These are phyloP conservation scores for Orestias chungarensis DNA, from an alignment of 2,797 vertebrate species.

Conservation along the genomic window DNA sequence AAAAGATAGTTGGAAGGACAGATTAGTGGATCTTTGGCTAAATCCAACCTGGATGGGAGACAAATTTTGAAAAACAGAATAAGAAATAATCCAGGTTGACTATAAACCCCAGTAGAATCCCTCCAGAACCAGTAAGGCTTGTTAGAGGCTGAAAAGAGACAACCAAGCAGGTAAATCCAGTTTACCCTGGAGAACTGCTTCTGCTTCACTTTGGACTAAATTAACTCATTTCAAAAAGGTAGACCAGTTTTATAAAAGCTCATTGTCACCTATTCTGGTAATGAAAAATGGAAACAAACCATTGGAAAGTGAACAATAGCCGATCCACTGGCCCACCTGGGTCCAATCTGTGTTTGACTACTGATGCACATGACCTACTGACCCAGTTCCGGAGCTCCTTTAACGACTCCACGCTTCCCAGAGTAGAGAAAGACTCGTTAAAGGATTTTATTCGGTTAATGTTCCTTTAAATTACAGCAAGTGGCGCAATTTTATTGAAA, in stretches of 20 bases:
- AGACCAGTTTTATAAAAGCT: conserved; percentile 15
- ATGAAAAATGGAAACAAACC: conserved; percentile 23
- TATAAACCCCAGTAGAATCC: too few species aligned
- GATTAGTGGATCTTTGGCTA: too few species aligned
- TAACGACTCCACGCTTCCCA: conserved; percentile 14
- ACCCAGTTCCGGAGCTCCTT: conserved; percentile 25
- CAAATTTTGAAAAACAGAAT: too few species aligned
- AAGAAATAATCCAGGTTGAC: too few species aligned
- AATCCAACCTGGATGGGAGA: too few species aligned
- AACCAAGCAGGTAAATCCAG: conserved; percentile 15
- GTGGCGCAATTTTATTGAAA: conserved; percentile 2
- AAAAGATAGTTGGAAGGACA: too few species aligned
- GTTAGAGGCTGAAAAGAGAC: conserved; percentile 10
- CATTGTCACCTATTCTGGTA: conserved; percentile 12
- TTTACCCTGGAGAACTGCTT: not conserved
- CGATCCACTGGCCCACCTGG: conserved; percentile 13
- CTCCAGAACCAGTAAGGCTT: too few species aligned
- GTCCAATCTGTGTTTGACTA: conserved; percentile 36
- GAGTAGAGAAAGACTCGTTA: conserved; percentile 10
- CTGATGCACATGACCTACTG: conserved; percentile 35
- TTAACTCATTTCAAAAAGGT: conserved; percentile 7
- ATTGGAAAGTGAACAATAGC: conserved; percentile 15
- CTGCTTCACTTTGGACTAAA: conserved; percentile 24
- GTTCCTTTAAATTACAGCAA: not conserved
- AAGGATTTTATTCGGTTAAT: conserved; percentile 13